Base-by-base conservation (phyloP, 2,113 vertebrate species). In the Melanotaenia duboulayi region DNA sequence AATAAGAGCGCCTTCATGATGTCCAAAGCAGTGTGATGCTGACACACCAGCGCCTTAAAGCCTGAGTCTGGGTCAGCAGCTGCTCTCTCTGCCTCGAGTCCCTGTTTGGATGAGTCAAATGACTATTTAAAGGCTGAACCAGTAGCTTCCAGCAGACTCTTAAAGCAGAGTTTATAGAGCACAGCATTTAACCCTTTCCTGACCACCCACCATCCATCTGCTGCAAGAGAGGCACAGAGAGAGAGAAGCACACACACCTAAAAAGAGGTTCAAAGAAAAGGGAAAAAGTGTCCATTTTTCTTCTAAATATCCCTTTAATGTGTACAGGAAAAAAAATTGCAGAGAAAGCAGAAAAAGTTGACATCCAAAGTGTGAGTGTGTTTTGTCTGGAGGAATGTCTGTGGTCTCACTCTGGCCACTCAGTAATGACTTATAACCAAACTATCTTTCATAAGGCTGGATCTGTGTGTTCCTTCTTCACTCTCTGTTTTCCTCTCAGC, bases 111-210 rank as follows among this genome's bases (percentile, higher is more conserved):
- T 94, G 94, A 79, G 90, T 96, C 93, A 95, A 95, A 96, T 95
- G 81, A 82, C 96, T 95, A 96, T 96, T 97, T 96, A 96, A 98
- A 97, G 95, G 94, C 95, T 96, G 92, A 93, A 93, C 91, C 83
- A 94, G 89, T 93, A 93, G 93, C 94, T 96, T 96, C 95, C 95
- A 95, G 94, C 81, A 83, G 84, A 92, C 94, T 95, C 86, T 94
- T 92, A 91, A 84, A 83, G 74, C 93, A 85, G 93, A 94, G 91
- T 94, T 92, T 94, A 91, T 93, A 92, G 94, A 95, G 91, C 89
- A 92, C 92, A 90, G 62, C 60, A 68, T 70, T 97, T 98, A 99
- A 98, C 97, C 95, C 97, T 95, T 96, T 71, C 81, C 89, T 90
- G 86, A 83, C 95, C 93, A 86, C 71, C 79, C 80, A 76, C 55